These are phyloP conservation scores for Puffinus mauretanicus DNA, from an alignment of 2,113 vertebrate genomes.

Conservation along the genomic window DNA sequence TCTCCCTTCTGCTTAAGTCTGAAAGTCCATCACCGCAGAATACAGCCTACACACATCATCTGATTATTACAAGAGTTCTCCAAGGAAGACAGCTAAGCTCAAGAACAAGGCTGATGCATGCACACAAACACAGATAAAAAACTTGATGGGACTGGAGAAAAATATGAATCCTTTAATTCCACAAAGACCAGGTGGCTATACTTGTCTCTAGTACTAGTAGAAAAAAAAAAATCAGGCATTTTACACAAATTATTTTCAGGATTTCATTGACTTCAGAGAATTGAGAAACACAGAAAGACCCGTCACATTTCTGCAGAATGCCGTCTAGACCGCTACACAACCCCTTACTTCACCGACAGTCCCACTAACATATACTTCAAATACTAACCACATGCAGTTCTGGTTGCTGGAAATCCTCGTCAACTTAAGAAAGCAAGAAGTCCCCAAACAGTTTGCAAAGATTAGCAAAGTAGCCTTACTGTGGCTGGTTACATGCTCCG, in stretches of 20 bases:
- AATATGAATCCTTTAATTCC: neutral
- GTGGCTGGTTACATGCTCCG: fast-evolving
- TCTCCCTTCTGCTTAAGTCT: neutral
- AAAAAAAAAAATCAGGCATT: neutral
- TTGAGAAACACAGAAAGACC: neutral
- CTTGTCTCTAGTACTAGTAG: neutral
- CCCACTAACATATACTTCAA: neutral
- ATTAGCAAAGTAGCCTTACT: neutral
- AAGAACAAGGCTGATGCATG: neutral
- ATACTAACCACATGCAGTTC: neutral
- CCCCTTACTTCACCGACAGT: neutral
- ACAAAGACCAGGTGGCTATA: neutral
- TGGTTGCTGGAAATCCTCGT: neutral
- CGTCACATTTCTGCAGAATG: neutral
- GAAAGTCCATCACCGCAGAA: neutral
- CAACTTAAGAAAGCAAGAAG: neutral
- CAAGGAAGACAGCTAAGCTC: neutral
- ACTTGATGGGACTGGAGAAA: neutral
- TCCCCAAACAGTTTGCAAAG: neutral
- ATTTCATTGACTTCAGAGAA: neutral
- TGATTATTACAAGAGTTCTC: neutral
- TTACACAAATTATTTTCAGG: neutral
- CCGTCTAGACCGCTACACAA: neutral
- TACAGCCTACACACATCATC: neutral
- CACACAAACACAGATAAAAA: neutral